Evolutionary conservation across 1,140 invertebrate genomes (phyloP).

Genomic region (Caenorhabditis brenneri): DNA sequence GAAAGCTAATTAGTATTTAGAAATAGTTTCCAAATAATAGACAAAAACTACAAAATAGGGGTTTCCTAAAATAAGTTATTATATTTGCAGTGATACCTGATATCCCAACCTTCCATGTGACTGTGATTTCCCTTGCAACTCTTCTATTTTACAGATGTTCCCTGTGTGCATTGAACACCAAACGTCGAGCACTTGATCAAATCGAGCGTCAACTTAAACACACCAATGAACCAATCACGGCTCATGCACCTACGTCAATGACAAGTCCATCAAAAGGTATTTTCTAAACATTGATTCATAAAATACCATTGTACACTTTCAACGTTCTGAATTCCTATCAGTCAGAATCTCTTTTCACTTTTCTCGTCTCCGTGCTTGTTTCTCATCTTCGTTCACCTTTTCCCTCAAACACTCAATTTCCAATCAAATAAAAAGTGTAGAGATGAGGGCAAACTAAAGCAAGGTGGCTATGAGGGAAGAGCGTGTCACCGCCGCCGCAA

Average conservation of each 20-base stretch:
- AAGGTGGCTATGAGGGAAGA: background rate
- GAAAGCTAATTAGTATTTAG: too few species aligned
- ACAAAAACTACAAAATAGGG: too few species aligned
- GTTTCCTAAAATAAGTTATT: too few species aligned
- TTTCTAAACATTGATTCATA: too few species aligned
- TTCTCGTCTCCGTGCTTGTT: constrained; percentile 25
- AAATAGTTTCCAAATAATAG: too few species aligned
- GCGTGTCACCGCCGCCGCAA: background rate
- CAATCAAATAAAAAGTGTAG: constrained; percentile 27
- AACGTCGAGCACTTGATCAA: constrained; percentile 62
- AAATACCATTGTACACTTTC: background rate
- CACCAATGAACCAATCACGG: constrained; percentile 20
- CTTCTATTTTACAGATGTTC: constrained; percentile 56
- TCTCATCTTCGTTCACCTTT: background rate
- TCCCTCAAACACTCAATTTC: constrained; percentile 26
- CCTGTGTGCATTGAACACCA: constrained; percentile 62
- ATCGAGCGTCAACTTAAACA: constrained; percentile 61
- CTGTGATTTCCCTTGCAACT: constrained; percentile 2
- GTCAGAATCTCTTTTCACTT: background rate
- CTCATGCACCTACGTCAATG: background rate
- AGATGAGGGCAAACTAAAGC: background rate
- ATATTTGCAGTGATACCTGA: too few species aligned
- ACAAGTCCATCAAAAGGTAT: background rate
- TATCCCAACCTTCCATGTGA: constrained; percentile 39
- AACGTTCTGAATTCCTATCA: too few species aligned